Evolutionary conservation across 2,797 vertebrate species (phyloP).

Genomic region (Girardinus metallicus): DNA sequence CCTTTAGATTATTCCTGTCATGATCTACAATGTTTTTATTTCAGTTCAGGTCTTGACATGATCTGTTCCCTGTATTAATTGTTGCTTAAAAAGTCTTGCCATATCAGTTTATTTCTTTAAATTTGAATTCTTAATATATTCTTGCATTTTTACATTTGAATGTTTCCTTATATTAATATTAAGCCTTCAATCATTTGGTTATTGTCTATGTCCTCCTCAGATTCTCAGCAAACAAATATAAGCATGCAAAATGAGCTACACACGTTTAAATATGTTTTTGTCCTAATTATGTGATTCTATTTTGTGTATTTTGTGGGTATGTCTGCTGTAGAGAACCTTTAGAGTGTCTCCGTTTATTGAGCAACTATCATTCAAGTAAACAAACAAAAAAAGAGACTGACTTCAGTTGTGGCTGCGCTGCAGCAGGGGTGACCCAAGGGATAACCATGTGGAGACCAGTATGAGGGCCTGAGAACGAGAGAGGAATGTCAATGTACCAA

Average conservation of each 20-base stretch:
- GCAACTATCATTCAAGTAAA: conserved; percentile 5
- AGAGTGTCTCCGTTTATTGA: neutral
- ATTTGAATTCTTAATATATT: neutral
- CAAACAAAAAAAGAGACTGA: conserved; percentile 16
- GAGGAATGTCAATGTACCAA: conserved; percentile 70
- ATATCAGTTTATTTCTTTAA: neutral
- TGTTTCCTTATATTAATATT: neutral
- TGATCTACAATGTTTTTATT: neutral
- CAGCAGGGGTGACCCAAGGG: conserved; percentile 41
- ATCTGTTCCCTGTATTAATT: neutral
- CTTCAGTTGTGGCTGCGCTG: conserved; percentile 31
- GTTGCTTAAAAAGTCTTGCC: neutral
- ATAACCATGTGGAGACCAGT: conserved; percentile 47
- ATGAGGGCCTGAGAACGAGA: conserved; percentile 76
- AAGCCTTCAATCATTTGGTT: neutral
- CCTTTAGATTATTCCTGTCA: neutral
- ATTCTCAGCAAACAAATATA: neutral
- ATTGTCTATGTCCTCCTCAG: neutral
- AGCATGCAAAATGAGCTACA: neutral
- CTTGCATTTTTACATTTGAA: too few species aligned
- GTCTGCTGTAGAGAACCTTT: neutral
- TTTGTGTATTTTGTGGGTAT: neutral
- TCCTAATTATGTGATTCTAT: neutral
- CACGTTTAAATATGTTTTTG: neutral
- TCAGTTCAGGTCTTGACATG: neutral